These are phyloP conservation scores for Triplophysa siluroides DNA, from an alignment of 2,113 vertebrate genomes.

Conservation along the genomic window DNA sequence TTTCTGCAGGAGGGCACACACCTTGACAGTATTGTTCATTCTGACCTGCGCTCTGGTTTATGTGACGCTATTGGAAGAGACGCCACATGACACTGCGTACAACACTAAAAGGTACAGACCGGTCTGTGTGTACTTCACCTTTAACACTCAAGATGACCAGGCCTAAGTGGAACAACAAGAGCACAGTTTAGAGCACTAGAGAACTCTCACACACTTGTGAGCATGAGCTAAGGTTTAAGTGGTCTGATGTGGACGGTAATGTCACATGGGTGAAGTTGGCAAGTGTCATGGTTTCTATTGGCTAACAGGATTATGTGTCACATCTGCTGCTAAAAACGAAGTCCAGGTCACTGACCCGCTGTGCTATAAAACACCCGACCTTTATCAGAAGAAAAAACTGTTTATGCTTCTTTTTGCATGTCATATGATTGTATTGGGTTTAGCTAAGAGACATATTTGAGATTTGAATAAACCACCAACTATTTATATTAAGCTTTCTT, in stretches of 20 bases:
- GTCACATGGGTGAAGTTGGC: not conserved
- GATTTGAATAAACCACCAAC: too few relatives aligned
- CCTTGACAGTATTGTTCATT: constrained; percentile 92
- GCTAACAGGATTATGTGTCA: constrained; percentile 67
- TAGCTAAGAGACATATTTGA: not conserved
- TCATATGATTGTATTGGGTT: not conserved
- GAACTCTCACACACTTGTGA: not conserved
- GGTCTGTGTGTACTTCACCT: not conserved
- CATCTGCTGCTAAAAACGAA: constrained; percentile 25
- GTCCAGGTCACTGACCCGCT: constrained; percentile 10
- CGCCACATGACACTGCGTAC: constrained; percentile 92
- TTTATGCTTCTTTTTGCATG: not conserved
- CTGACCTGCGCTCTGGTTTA: constrained; percentile 93
- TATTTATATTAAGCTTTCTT: too few relatives aligned
- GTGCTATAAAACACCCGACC: not conserved
- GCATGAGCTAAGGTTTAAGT: constrained; percentile 14
- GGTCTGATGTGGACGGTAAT: constrained; percentile 14
- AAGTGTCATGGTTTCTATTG: constrained; percentile 37
- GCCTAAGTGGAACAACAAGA: not conserved
- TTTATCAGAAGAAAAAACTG: constrained; percentile 10
- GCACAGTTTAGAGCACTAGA: not conserved
- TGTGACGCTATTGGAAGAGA: constrained; percentile 94
- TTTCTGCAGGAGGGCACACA: constrained; percentile 89
- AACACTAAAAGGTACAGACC: constrained; percentile 91
- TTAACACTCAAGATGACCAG: not conserved